Evolutionary conservation across 2,797 vertebrate species (phyloP), one percentile per base, ranked within the genome.

Genomic region (Scarus forsteni): DNA sequence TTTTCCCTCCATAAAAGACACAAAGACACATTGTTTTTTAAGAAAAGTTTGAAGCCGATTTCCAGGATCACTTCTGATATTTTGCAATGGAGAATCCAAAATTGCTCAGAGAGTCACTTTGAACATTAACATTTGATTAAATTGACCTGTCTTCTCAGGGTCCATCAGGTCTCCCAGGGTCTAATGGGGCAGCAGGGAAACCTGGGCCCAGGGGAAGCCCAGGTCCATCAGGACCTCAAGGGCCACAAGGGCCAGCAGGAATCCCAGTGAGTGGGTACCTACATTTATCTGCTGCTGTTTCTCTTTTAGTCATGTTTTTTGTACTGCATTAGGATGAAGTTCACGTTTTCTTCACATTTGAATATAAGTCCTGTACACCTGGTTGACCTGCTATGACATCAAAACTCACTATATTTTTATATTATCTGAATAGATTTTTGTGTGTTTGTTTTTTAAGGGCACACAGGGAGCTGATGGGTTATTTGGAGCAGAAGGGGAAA

Each of bases 181-280:
- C 58, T 52, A 57, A 88, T 0, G 97, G 97, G 1, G 15, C 63
- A 18, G 70, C 59, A 0, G 96, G 96, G 40, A 96, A 95, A 85
- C 87, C 75, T 16, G 97, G 97, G 16, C 88, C 75, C 3, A 80
- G 51, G 1, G 97, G 96, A 81, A 93, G 92, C 43, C 73, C 43
- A 0, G 96, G 96, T 0, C n/a, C 77, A 12, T 65, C 66, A n/a
- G 96, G 96, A 66, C 57, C 51, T 8, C 66, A 84, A 3, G 96
- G 96, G 9, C 79, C 70, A 67, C 73, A 71, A 15, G 96, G 96
- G 5, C 89, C 80, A 0, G 16, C 85, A 63, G 97, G 96, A 86
- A 94, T 92, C 85, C 90, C 81, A 87, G 97, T 98, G 93, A 96
- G 96, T 95, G 78, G 88, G 85, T 79, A 61, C 60, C 79, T 73